These are phyloP conservation scores for Poecilia picta DNA, from an alignment of 2,797 vertebrate genomes.

Conservation along the genomic window DNA sequence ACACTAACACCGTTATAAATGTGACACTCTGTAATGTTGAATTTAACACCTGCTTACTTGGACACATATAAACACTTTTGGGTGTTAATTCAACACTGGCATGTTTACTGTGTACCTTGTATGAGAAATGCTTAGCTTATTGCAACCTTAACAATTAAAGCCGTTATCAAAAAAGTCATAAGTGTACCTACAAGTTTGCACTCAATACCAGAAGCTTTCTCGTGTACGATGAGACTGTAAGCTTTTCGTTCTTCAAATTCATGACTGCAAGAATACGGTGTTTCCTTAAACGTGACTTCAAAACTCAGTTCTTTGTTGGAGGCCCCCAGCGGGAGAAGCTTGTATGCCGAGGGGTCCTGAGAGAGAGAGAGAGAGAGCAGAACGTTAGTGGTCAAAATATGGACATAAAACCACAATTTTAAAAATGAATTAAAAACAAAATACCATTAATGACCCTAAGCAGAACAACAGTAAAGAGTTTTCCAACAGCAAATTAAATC, in stretches of 20 bases:
- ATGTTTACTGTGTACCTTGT: too few species aligned
- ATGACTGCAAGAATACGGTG: constrained; percentile 51
- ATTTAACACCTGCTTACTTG: too few species aligned
- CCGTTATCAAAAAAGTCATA: neutral
- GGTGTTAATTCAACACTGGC: too few species aligned
- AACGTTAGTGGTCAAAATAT: neutral
- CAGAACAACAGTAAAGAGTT: neutral
- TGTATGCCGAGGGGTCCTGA: constrained; percentile 85
- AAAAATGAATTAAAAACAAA: too few species aligned
- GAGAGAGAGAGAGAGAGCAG: neutral
- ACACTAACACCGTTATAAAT: too few species aligned
- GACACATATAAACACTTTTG: too few species aligned
- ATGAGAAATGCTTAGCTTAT: neutral
- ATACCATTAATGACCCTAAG: neutral
- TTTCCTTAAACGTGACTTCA: constrained; percentile 55
- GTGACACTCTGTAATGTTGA: too few species aligned
- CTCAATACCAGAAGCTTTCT: constrained; percentile 43
- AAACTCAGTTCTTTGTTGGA: constrained; percentile 57
- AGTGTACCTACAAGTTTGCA: constrained; percentile 85
- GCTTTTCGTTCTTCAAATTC: constrained; percentile 70
- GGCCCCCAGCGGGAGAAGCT: constrained; percentile 73
- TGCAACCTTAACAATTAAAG: neutral
- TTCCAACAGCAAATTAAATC: neutral
- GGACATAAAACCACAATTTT: neutral
- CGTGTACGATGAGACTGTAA: constrained; percentile 85